Percentiles rank a stretch among this genome's conserved stretches.
These are phyloP conservation scores for Axea sp. DNA, from an alignment of 2,888 invertebrate genomes.

Conservation along the genomic window DNA sequence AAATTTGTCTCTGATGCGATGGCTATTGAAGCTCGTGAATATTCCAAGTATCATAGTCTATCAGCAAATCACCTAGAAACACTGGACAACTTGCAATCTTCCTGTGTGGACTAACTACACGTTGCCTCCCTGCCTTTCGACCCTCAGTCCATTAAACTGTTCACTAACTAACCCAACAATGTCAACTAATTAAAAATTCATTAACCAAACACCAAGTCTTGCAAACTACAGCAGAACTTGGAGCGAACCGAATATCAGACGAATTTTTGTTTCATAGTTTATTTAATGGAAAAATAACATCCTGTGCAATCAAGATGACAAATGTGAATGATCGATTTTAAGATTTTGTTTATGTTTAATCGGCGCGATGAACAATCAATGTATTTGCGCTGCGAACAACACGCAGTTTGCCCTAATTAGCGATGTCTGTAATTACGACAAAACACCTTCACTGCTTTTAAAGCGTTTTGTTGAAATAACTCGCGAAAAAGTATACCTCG, in stretches of 20 bases:
- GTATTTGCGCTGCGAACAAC: conserved; percentile 2
- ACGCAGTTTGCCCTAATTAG: conserved; percentile 19
- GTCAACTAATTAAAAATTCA: conserved; percentile 72
- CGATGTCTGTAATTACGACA: conserved; percentile 31
- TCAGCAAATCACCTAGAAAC: too few species aligned
- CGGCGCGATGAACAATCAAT: conserved; percentile 8
- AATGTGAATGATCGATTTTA: too few species aligned
- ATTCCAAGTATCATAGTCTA: too few species aligned
- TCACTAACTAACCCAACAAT: conserved; percentile 67
- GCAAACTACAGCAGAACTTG: conserved; percentile 1
- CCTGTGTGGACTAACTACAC: conserved; percentile 33
- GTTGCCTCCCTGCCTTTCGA: conserved; percentile 6
- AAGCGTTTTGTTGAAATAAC: conserved; percentile 32
- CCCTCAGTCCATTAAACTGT: conserved; percentile 52
- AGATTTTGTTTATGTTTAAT: conserved; percentile 14
- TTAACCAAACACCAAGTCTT: conserved; percentile 52
- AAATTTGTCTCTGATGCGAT: too few species aligned
- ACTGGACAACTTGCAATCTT: conserved; percentile 63
- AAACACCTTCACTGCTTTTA: conserved; percentile 12
- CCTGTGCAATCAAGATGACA: too few species aligned
- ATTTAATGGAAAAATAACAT: too few species aligned
- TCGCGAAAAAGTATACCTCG: conserved; percentile 30
- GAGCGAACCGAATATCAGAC: too few species aligned
- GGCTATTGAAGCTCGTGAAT: too few species aligned
- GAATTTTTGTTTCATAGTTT: too few species aligned